A percentile compares a stretch with the other conserved stretches of the same genome.
Evolutionary conservation across 1,140 invertebrate genomes (phyloP).

Genomic region (Acromyrmex echinatior): DNA sequence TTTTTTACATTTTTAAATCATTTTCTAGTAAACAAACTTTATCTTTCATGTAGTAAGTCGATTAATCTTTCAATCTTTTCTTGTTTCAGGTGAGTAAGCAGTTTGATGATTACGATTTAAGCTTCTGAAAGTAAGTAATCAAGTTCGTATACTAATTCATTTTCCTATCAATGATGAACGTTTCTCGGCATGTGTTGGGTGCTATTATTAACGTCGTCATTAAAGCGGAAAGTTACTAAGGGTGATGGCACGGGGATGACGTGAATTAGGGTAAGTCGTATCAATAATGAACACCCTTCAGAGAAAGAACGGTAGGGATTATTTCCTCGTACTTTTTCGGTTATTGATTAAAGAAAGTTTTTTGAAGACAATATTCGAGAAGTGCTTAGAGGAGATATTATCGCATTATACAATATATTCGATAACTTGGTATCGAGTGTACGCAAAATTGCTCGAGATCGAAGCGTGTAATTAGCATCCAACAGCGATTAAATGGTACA

Average conservation of each 20-base stretch:
- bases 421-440: neutral
- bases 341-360: conserved; percentile 25
- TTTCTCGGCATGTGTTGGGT: conserved; percentile 35
- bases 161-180: neutral
- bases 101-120: conserved; percentile 60
- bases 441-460: conserved; percentile 51
- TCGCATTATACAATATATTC: conserved; percentile 52
- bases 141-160: conserved; percentile 68
- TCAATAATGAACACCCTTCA: conserved; percentile 67
- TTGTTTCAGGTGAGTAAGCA: conserved; percentile 78
- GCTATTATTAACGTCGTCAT: conserved; percentile 77
- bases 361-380: conserved; percentile 14
- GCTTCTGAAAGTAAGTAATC: conserved; percentile 76
- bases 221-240: conserved; percentile 72
- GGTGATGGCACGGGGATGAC: neutral
- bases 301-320: conserved; percentile 24
- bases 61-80: conserved; percentile 69
- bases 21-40: neutral
- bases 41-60: conserved; percentile 58
- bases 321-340: neutral
- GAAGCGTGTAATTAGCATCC: conserved; percentile 71
- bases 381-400: conserved; percentile 23
- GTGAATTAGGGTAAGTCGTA: conserved; percentile 47
- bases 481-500: conserved; percentile 71
- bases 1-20: conserved; percentile 1